These are phyloP conservation scores for Apogon hyalosoma DNA, from an alignment of 2,797 vertebrate genomes.

Conservation along the genomic window DNA sequence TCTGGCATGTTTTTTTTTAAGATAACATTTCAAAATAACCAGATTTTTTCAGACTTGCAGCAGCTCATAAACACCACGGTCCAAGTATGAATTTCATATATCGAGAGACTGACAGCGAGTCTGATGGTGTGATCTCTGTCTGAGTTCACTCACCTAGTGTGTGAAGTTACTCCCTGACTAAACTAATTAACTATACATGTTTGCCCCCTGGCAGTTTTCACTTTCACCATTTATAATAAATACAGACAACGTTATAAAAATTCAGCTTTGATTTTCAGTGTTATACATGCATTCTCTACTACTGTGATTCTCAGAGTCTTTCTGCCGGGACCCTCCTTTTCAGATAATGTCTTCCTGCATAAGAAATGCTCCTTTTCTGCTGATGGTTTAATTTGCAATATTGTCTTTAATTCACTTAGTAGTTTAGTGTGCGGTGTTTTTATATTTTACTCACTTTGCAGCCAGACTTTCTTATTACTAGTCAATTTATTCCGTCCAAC, in stretches of 20 bases:
- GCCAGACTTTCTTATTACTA: too few species aligned
- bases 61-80: constrained; percentile 6
- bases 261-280: constrained; percentile 15
- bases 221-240: constrained; percentile 16
- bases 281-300: background rate
- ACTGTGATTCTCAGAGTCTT: background rate
- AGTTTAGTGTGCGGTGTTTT: too few species aligned
- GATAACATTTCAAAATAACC: too few species aligned
- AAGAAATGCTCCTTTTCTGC: too few species aligned
- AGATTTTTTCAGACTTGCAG: background rate
- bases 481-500: too few species aligned
- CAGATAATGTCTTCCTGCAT: too few species aligned
- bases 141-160: constrained; percentile 16
- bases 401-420: too few species aligned
- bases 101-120: background rate
- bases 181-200: constrained; percentile 42
- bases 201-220: background rate
- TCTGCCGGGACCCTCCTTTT: too few species aligned
- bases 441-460: too few species aligned
- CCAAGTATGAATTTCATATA: constrained; percentile 5
- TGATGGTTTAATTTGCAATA: too few species aligned
- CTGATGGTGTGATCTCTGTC: constrained; percentile 32
- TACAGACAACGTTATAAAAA: constrained; percentile 4
- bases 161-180: constrained; percentile 9
- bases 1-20: too few species aligned